Conservation (phyloP, 2,113 vertebrate species). For the Jaculus jaculus region DNA sequence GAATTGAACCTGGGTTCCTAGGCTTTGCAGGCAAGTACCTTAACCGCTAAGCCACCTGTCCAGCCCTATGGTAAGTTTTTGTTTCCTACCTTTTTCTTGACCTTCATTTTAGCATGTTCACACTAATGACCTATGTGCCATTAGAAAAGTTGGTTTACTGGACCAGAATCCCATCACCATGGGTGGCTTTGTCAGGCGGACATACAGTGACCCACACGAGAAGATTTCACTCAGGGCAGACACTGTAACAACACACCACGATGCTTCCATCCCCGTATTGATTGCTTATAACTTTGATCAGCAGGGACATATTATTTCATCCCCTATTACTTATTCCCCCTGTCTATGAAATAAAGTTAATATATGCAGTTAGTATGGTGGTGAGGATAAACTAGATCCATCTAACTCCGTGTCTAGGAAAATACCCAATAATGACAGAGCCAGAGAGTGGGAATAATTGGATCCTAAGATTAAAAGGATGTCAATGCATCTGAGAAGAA, state of each 20-base stretch:
- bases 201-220: not conserved
- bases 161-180: not conserved
- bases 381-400: not conserved
- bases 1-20: no score
- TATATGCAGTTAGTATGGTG: not conserved
- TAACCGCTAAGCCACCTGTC: no score
- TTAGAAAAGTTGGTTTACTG: not conserved
- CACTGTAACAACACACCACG: not conserved
- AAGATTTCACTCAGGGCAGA: not conserved
- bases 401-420: not conserved
- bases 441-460: constrained; percentile 11
- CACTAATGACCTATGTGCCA: not conserved
- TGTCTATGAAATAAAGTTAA: not conserved
- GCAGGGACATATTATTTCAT: not conserved
- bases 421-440: not conserved
- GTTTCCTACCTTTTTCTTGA: constrained; percentile 52
- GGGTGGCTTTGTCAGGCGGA: not conserved
- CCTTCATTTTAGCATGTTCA: not conserved
- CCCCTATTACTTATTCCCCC: not conserved
- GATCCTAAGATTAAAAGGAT: constrained; percentile 26
- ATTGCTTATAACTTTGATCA: not conserved
- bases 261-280: not conserved
- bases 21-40: no score
- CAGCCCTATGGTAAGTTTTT: not conserved
- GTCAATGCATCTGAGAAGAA: not conserved